Evolutionary conservation across 2,113 vertebrate species (phyloP).

Genomic region (Oncorhynchus mykiss): DNA sequence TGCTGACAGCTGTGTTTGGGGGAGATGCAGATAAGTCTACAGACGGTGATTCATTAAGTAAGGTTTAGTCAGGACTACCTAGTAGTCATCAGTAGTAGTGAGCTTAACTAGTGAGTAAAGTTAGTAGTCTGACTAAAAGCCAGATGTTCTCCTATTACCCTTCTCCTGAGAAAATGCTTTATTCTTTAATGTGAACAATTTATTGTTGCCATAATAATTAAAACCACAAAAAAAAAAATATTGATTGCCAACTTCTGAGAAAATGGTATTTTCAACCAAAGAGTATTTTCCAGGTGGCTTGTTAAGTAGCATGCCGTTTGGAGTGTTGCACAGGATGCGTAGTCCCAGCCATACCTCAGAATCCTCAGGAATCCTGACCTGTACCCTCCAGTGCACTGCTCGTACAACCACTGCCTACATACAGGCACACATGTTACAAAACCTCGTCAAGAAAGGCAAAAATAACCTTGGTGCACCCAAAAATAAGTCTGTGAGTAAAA

Average conservation of each 20-base stretch:
- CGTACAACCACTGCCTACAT: conserved; percentile 47
- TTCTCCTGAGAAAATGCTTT: too few species aligned
- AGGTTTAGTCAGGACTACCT: not conserved
- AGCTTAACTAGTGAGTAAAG: too few species aligned
- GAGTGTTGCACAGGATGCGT: not conserved
- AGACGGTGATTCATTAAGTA: not conserved
- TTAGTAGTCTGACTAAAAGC: not conserved
- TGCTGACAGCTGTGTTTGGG: conserved; percentile 24
- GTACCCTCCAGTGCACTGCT: conserved; percentile 53
- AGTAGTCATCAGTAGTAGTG: too few species aligned
- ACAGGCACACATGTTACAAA: conserved; percentile 61
- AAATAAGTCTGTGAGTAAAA: conserved; percentile 31
- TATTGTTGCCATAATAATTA: too few species aligned
- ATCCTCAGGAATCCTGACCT: conserved; percentile 33
- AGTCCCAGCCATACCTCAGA: not conserved
- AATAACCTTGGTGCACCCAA: conserved; percentile 55
- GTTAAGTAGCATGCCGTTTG: conserved; percentile 1
- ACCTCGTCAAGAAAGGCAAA: conserved; percentile 56
- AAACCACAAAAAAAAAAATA: too few species aligned
- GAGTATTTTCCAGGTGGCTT: not conserved
- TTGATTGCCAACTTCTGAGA: too few species aligned
- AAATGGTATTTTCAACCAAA: too few species aligned
- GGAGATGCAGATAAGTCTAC: not conserved
- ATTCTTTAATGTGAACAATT: too few species aligned
- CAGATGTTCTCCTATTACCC: too few species aligned